Conservation (phyloP, 2,797 vertebrate species). For the Sebastes hubbsi region DNA sequence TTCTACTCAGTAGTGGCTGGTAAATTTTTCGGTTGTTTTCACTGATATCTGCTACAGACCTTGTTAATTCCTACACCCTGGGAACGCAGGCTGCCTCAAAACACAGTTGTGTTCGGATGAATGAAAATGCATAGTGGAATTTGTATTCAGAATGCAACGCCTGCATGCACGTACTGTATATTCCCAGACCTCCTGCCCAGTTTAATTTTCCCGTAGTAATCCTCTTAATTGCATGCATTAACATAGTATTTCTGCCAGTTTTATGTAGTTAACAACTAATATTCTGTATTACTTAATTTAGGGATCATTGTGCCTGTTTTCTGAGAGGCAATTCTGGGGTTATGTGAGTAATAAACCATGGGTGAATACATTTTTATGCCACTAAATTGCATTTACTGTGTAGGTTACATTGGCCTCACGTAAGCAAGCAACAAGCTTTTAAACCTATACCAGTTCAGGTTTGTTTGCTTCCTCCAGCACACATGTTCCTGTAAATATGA, state of each 20-base stretch:
- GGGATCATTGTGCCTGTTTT: not conserved
- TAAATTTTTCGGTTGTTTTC: slow-evolving; percentile 41
- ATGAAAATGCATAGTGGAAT: slow-evolving; percentile 15
- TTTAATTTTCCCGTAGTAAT: slow-evolving; percentile 42
- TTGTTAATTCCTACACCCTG: slow-evolving; percentile 33
- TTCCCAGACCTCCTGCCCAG: slow-evolving; percentile 27
- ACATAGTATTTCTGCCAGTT: slow-evolving; percentile 22
- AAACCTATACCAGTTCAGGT: not conserved
- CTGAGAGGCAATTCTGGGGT: not conserved
- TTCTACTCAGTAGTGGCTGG: slow-evolving; percentile 32
- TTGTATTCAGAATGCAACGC: slow-evolving; percentile 29
- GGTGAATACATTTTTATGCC: not conserved
- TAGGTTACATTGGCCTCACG: not conserved
- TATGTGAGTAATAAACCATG: not conserved
- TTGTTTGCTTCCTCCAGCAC: not conserved
- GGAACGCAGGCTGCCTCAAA: slow-evolving; percentile 21
- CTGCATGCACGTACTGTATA: not conserved
- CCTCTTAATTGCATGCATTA: slow-evolving; percentile 43
- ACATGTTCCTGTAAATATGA: not conserved
- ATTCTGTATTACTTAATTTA: slow-evolving; percentile 4
- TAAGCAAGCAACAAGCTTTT: not conserved
- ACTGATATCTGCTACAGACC: slow-evolving; percentile 32
- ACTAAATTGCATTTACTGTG: not conserved
- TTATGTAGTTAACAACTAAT: slow-evolving; percentile 3
- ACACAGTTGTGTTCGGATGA: slow-evolving; percentile 18